Evolutionary conservation across 2,113 vertebrate genomes (phyloP), one percentile per base, ranked within the genome.

Genomic region (Callorhinus ursinus): DNA sequence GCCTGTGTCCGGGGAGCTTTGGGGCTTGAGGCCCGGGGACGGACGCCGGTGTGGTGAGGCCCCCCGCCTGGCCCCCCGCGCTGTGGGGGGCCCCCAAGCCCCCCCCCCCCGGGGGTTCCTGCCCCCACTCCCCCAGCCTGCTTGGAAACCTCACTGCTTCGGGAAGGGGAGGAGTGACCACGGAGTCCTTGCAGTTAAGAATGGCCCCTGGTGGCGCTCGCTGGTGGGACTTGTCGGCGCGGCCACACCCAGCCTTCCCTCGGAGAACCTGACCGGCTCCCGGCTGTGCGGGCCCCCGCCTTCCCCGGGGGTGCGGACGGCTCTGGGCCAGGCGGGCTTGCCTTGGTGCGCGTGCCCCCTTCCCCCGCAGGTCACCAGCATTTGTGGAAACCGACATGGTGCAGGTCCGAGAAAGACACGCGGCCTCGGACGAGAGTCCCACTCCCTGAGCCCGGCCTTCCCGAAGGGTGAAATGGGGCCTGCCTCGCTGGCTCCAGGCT

Each of bases 331-430:
- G 3, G 71, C 14, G 3, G 18, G 5, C n/a, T n/a, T 2, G 42
- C 31, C 26, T 14, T 18, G n/a, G 36, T 15, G 5, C 0, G 1
- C 53, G 28, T 6, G 46, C 2, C 0, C 2, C 0, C 13, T 1
- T 4, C 10, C 15, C n/a, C 1, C 2, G 7, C 6, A 28, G 39
- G 2, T 13, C 11, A 16, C n/a, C 21, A 7, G 9, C 53, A 3
- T 14, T 31, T 36, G 15, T 8, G 4, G 16, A 26, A 31, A 31
- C 22, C 21, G 46, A 42, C 36, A 14, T 2, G 3, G 15, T 6
- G 21, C 1, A 3, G 16, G 22, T n/a, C 5, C 1, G 31, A 13
- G 67, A 6, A 15, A 11, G 65, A 51, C 24, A 26, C 5, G 21
- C 31, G 69, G 36, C 18, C 46, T 31, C 28, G 2, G 33, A 26